Conservation (phyloP, 1,140 invertebrate species). For the Stegodyphus mimosarum region DNA sequence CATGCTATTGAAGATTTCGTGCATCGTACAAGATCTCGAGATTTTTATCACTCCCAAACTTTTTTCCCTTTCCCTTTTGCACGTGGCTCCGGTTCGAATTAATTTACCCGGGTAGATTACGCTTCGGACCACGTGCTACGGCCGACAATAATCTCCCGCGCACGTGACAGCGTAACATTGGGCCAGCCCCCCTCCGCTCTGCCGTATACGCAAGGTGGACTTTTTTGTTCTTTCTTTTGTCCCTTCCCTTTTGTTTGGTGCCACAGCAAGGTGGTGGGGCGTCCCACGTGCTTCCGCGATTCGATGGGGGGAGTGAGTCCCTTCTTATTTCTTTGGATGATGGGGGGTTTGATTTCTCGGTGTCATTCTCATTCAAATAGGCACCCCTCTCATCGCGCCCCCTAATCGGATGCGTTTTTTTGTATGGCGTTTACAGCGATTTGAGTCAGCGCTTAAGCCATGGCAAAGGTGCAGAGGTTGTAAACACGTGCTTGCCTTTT, state of each 20-base stretch:
- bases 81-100: slow-evolving; percentile 50
- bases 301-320: slow-evolving; percentile 9
- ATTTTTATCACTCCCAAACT: slow-evolving; percentile 18
- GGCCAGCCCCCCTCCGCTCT: not conserved
- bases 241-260: not conserved
- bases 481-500: slow-evolving; percentile 58
- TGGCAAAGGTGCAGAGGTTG: not conserved
- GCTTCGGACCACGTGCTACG: slow-evolving; percentile 41
- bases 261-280: not conserved
- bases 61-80: not conserved
- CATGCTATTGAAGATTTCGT: not conserved
- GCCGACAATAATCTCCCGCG: slow-evolving; percentile 28
- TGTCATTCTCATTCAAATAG: slow-evolving; percentile 55
- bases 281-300: slow-evolving; percentile 24
- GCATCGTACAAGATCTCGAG: slow-evolving; percentile 5
- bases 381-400: slow-evolving; percentile 6
- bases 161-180: slow-evolving; percentile 17
- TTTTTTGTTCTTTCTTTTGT: slow-evolving; percentile 35
- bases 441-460: slow-evolving; percentile 17
- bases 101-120: slow-evolving; percentile 54
- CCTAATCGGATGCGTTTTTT: slow-evolving; percentile 7
- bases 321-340: not conserved
- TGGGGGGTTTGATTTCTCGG: slow-evolving; percentile 34
- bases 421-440: not conserved
- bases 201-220: slow-evolving; percentile 13